These are phyloP conservation scores for rat (Rattus norvegicus) DNA, from an alignment of 2,113 vertebrate genomes.

Conservation along the genomic window GRCr8 NC_086019.1:30837001-30837500, in stretches of 20 bases:
- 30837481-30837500: neutral
- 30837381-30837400: neutral
- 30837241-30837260: neutral
- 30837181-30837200: neutral
- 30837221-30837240: neutral
- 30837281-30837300: neutral
- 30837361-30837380: neutral
- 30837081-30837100: conserved; percentile 96
- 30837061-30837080: conserved; percentile 97
- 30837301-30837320: neutral
- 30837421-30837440: too few relatives aligned
- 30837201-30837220: neutral
- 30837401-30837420: neutral
- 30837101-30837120: conserved; percentile 97
- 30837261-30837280: neutral
- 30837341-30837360: neutral
- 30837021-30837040: conserved; percentile 96
- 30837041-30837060: conserved; percentile 94
- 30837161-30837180: too few relatives aligned
- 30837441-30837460: neutral
- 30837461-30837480: neutral
- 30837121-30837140: conserved; percentile 99
- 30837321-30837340: too few relatives aligned
- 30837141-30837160: conserved; percentile 69
- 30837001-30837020: conserved; percentile 97